These are phyloP conservation scores for Oreohelix idahoensis DNA, from an alignment of 1,140 invertebrate genomes.

Conservation along the genomic window DNA sequence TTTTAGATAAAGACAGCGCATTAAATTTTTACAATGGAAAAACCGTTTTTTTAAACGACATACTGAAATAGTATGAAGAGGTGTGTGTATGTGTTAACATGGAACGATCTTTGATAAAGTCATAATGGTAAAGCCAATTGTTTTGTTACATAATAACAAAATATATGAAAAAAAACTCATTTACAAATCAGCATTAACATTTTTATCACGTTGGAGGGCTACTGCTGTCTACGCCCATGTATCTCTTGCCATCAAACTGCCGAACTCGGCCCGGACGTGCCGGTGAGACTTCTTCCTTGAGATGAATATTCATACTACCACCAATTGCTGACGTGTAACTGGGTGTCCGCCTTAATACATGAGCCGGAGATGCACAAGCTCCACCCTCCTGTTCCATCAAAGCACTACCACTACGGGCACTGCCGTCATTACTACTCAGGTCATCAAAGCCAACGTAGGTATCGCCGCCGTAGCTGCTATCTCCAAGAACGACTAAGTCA, in stretches of 20 bases:
- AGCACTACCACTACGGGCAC: neutral
- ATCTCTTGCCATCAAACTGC: constrained; percentile 51
- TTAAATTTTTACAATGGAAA: too few species aligned
- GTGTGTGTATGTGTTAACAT: too few species aligned
- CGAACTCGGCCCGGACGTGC: constrained; percentile 41
- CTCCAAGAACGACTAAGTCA: neutral
- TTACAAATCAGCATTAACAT: neutral
- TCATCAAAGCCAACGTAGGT: constrained; percentile 20
- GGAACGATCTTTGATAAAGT: too few species aligned
- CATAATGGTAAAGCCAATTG: too few species aligned
- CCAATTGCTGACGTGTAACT: constrained; percentile 61
- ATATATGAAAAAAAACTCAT: neutral
- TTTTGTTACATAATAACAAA: too few species aligned
- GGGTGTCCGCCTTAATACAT: constrained; percentile 52
- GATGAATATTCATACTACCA: constrained; percentile 34
- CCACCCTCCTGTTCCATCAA: constrained; percentile 13
- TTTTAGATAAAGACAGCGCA: too few species aligned
- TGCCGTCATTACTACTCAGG: constrained; percentile 5
- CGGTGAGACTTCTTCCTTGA: neutral
- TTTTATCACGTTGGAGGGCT: constrained; percentile 2
- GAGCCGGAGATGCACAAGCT: neutral
- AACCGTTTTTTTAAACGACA: too few species aligned
- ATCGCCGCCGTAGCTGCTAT: neutral
- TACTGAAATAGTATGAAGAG: too few species aligned
- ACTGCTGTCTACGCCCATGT: constrained; percentile 8